Conservation (phyloP, 2,113 vertebrate species). For the Pleuronectes platessa region DNA sequence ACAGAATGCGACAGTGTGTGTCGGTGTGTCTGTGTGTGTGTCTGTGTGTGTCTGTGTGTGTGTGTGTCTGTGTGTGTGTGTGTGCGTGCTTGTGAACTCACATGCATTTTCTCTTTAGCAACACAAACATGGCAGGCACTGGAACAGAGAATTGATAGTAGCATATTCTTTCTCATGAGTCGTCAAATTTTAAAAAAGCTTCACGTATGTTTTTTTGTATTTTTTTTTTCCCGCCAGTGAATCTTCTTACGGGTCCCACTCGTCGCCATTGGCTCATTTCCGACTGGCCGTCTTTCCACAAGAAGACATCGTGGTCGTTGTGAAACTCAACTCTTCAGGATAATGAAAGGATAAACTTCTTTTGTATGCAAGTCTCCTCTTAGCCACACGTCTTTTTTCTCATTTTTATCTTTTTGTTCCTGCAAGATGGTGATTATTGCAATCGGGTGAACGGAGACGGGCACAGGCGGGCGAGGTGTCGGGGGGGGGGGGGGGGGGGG, state of each 20-base stretch:
- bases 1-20: background rate
- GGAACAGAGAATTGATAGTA: conserved; percentile 78
- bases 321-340: conserved; percentile 38
- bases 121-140: conserved; percentile 78
- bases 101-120: conserved; percentile 78
- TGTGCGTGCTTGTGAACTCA: conserved; percentile 27
- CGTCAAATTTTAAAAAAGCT: conserved; percentile 34
- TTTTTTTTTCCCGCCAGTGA: background rate
- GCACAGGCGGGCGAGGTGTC: conserved; percentile 7
- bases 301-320: conserved; percentile 30
- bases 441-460: conserved; percentile 31
- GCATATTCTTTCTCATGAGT: conserved; percentile 71
- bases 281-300: conserved; percentile 10
- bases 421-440: conserved; percentile 62
- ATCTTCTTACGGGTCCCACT: background rate
- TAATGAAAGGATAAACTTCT: conserved; percentile 54
- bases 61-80: background rate
- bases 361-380: conserved; percentile 48
- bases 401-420: conserved; percentile 18
- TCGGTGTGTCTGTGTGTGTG: conserved; percentile 15
- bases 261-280: conserved; percentile 13
- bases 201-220: background rate
- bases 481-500: background rate
- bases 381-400: background rate
- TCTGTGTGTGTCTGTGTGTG: background rate